phyloP scores from a whole-genome alignment of 2,113 vertebrate species.

The Tragulus kanchil region DNA sequence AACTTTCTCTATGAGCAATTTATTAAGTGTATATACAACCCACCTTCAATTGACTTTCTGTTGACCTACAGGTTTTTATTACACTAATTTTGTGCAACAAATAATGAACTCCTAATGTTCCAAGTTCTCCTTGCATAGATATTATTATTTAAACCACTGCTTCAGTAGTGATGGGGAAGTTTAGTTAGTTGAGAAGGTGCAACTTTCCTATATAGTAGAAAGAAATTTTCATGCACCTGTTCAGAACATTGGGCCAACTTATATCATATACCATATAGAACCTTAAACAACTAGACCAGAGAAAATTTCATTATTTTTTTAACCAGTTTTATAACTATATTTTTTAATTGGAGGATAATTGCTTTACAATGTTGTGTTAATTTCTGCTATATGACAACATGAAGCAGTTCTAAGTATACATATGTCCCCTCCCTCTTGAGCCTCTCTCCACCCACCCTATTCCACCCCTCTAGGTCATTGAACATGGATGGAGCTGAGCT shows the following conservation, averaged over 20 bases:
- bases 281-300: background rate
- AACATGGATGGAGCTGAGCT: too few species aligned
- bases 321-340: too few species aligned
- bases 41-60: constrained; percentile 22
- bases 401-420: too few species aligned
- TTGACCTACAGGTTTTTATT: background rate
- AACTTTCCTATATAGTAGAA: constrained; percentile 8
- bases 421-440: too few species aligned
- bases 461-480: too few species aligned
- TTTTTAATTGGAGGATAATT: too few species aligned
- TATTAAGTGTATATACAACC: background rate
- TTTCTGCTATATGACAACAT: too few species aligned
- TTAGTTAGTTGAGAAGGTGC: background rate
- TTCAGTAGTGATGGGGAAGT: background rate
- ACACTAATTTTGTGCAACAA: constrained; percentile 9
- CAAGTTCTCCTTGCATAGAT: background rate
- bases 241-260: background rate
- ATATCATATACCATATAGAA: background rate
- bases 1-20: background rate
- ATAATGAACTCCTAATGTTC: constrained; percentile 28
- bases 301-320: background rate
- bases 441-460: too few species aligned
- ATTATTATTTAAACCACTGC: background rate
- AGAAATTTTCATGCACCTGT: background rate
- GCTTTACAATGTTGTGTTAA: too few species aligned